Evolutionary conservation across 2,888 invertebrate genomes (phyloP), one percentile per base, ranked within the genome.

Genomic region (Corythucha ciliata): DNA sequence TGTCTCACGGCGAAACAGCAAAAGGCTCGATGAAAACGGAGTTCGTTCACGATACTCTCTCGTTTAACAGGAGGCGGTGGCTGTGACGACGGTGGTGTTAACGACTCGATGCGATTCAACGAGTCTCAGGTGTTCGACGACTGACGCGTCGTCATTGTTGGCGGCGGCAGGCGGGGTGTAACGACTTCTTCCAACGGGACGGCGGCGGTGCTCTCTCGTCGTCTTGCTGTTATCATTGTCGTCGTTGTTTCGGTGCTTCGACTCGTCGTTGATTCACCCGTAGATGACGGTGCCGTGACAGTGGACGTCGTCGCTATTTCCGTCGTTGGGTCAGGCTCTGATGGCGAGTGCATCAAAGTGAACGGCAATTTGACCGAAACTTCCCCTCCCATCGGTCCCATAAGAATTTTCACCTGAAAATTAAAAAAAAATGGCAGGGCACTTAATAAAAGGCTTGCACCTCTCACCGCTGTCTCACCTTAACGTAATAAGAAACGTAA

Each of bases 401-500:
- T 74, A 0, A 83, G 73, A 0, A 88, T 72, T 68, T 88, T 88
- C 0, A 89, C 72, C 49, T 49, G 18, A 8, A 48, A 48, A 10
- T 29, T 29, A 8, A 29, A 29, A 29, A 10, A 10, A 8, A 12
- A 10, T 29, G 29, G 29, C 8, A 29, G 12, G 12, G 12, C 29
- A 8, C 8, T 6, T 47, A 53, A n/a, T n/a, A n/a, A n/a, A n/a
- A n/a, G n/a, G n/a, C n/a, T n/a, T n/a, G n/a, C 59, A 72, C 82
- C n/a, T 29, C 29, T n/a, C 29, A 29, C 8, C 8, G 18, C 6
- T 20, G 14, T 8, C 22, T 10, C 24, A 49, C 51, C 76, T 90
- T 89, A 6, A 89, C 87, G 65, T 90, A 90, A 66, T 90, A 90
- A 0, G 88, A 87, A 8, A 90, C 89, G 70, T 89, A 89, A 61